Conservation (phyloP, 1,140 invertebrate species). For the Caenorhabditis latens region DNA sequence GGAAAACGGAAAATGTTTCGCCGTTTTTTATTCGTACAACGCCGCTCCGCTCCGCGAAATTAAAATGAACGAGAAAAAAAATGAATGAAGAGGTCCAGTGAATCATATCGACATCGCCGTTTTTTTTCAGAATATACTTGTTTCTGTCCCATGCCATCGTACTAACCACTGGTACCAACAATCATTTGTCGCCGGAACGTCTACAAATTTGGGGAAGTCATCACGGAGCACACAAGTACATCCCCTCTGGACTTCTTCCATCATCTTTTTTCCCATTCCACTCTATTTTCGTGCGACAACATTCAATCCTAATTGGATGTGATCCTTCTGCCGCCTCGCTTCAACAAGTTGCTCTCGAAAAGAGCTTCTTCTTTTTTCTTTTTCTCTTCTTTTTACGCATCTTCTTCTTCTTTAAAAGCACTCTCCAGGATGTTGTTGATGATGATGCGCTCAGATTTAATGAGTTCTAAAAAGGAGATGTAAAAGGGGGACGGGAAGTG, state of each 20-base stretch:
- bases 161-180: not conserved
- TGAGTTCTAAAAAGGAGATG: constrained; percentile 54
- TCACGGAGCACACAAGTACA: not conserved
- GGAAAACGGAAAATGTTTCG: constrained; percentile 47
- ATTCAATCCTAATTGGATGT: constrained; percentile 54
- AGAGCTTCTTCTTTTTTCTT: not conserved
- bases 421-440: constrained; percentile 51
- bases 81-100: not conserved
- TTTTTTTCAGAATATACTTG: not conserved
- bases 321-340: constrained; percentile 51
- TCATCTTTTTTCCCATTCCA: constrained; percentile 16
- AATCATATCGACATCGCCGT: not conserved
- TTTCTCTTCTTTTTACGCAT: not conserved
- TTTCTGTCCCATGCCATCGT: not conserved
- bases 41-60: not conserved
- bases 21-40: constrained; percentile 23
- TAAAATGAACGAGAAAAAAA: constrained; percentile 21
- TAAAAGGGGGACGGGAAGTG: not conserved
- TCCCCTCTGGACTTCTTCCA: not conserved
- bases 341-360: constrained; percentile 52
- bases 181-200: not conserved
- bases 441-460: constrained; percentile 49
- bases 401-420: constrained; percentile 43
- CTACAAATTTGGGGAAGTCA: not conserved
- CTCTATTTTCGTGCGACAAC: constrained; percentile 33